Evolutionary conservation across 2,797 vertebrate species (phyloP).

Genomic region (Pristis pectinata): DNA sequence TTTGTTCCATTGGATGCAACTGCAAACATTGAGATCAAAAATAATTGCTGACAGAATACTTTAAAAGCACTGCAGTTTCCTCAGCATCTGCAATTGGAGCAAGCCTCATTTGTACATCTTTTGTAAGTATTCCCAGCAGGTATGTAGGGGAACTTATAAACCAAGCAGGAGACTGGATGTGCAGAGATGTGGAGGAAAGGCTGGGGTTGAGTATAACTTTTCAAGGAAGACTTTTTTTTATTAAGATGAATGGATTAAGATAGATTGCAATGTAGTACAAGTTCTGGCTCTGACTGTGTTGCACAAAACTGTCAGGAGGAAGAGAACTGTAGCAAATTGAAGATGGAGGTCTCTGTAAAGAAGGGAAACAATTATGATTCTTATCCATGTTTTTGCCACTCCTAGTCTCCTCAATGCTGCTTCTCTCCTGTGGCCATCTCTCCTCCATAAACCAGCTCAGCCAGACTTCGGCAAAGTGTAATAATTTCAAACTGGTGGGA

Average conservation of each 20-base stretch:
- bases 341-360: neutral
- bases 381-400: neutral
- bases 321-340: neutral
- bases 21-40: no score
- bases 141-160: no score
- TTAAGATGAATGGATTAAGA: neutral
- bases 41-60: neutral
- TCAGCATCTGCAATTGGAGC: neutral
- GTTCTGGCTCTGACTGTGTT: neutral
- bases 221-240: neutral
- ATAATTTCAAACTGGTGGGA: no score
- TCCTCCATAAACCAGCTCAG: neutral
- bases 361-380: neutral
- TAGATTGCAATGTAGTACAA: neutral
- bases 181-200: neutral
- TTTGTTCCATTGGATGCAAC: neutral
- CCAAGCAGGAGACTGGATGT: neutral
- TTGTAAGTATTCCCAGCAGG: neutral
- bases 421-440: no score
- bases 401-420: no score
- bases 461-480: neutral
- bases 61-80: neutral
- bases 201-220: neutral
- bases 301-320: neutral
- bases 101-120: neutral